These are phyloP conservation scores for Hormaphis cornu DNA, from an alignment of 1,140 invertebrate genomes.

Conservation along the genomic window DNA sequence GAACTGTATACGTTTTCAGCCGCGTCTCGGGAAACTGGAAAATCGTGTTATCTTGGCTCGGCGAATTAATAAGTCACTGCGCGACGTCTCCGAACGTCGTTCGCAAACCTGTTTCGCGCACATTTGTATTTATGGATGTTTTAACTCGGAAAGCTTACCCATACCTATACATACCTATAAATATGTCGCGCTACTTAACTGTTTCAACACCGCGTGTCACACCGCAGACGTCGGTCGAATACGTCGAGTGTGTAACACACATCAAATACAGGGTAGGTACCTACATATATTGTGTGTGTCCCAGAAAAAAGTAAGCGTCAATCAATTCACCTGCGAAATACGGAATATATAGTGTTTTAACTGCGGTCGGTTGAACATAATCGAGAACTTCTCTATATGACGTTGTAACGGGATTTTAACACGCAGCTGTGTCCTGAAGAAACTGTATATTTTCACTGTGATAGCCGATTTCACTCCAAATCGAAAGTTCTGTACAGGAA, in stretches of 20 bases:
- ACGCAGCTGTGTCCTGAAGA: too few relatives aligned
- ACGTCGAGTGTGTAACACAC: neutral
- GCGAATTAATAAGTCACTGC: neutral
- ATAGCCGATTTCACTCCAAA: too few relatives aligned
- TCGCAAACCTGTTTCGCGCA: neutral
- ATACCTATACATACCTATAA: neutral
- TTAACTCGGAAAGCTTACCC: neutral
- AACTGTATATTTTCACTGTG: too few relatives aligned
- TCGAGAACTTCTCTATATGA: too few relatives aligned
- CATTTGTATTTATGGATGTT: neutral
- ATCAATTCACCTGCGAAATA: too few relatives aligned
- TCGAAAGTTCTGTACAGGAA: too few relatives aligned
- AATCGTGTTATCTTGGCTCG: slow-evolving; percentile 9
- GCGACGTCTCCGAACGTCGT: neutral
- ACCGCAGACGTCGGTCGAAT: neutral
- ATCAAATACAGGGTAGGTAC: too few relatives aligned
- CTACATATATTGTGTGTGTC: too few relatives aligned
- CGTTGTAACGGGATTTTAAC: too few relatives aligned
- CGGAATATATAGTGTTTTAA: too few relatives aligned
- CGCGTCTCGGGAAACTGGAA: neutral
- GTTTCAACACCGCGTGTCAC: slow-evolving; percentile 2
- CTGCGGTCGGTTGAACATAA: too few relatives aligned
- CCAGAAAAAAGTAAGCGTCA: too few relatives aligned
- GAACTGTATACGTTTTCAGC: neutral
- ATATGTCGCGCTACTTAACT: slow-evolving; percentile 21